Percentiles rank a stretch among this genome's conserved stretches.
Evolutionary conservation across 2,888 invertebrate genomes (phyloP).

Genomic region (Melipona bicolor): DNA sequence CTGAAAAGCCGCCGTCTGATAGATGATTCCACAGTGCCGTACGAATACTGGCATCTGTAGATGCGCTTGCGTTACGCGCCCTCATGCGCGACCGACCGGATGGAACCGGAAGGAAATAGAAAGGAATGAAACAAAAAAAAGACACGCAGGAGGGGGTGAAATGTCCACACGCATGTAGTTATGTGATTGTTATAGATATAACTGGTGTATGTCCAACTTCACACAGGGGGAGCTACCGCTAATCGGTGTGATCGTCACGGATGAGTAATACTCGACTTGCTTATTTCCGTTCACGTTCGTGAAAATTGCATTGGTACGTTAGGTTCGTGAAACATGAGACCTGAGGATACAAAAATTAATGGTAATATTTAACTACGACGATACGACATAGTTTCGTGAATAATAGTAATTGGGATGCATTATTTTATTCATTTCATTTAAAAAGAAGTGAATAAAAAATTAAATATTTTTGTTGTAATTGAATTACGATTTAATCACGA

Average conservation of each 20-base stretch:
- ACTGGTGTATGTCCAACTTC: slow-evolving; percentile 43
- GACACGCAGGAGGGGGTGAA: slow-evolving; percentile 64
- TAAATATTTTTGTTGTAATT: neutral
- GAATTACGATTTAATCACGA: neutral
- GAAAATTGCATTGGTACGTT: neutral
- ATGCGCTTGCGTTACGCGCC: slow-evolving; percentile 73
- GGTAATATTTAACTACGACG: neutral
- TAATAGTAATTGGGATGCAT: neutral
- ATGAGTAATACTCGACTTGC: slow-evolving; percentile 18
- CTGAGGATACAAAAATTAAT: neutral
- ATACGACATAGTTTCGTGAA: neutral
- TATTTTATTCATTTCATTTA: neutral
- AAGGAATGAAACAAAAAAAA: slow-evolving; percentile 73
- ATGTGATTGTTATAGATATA: slow-evolving; percentile 40
- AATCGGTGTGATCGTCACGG: slow-evolving; percentile 12
- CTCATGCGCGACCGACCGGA: slow-evolving; percentile 80
- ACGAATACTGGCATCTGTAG: slow-evolving; percentile 62
- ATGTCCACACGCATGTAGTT: slow-evolving; percentile 56
- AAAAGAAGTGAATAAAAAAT: neutral
- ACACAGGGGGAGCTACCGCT: slow-evolving; percentile 10
- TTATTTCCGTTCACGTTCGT: slow-evolving; percentile 1
- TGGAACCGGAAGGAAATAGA: slow-evolving; percentile 83
- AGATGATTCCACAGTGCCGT: slow-evolving; percentile 52
- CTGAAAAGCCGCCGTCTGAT: slow-evolving; percentile 67
- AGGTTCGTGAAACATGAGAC: neutral